Conservation (phyloP, 2,113 vertebrate species). For the Lamprotornis superbus region DNA sequence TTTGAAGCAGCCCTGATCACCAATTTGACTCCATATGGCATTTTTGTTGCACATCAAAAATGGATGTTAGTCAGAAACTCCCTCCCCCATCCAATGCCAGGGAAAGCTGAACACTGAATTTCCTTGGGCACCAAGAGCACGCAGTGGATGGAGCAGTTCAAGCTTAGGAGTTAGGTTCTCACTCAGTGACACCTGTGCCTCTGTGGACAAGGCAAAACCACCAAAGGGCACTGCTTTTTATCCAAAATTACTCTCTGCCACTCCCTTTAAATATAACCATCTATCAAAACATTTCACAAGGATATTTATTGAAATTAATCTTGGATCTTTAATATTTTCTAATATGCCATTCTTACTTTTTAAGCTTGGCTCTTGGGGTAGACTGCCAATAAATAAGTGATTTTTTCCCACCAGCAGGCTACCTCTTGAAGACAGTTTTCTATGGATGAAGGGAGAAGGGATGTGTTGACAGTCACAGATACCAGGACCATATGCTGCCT, state of each 20-base stretch:
- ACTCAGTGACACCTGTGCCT: background rate
- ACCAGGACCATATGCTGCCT: slow-evolving; percentile 62
- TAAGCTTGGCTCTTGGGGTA: slow-evolving; percentile 14
- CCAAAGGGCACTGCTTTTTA: background rate
- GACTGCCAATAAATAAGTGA: slow-evolving; percentile 44
- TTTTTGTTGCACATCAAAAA: slow-evolving; percentile 40
- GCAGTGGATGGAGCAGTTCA: background rate
- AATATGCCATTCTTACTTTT: slow-evolving; percentile 27
- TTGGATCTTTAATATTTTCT: background rate
- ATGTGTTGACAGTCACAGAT: slow-evolving; percentile 64
- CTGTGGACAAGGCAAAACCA: background rate
- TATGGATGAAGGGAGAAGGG: slow-evolving; percentile 48
- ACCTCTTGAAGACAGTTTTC: slow-evolving; percentile 42
- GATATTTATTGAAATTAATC: background rate
- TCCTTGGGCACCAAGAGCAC: background rate
- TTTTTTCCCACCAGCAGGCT: slow-evolving; percentile 37
- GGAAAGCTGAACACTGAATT: background rate
- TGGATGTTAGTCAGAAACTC: slow-evolving; percentile 29
- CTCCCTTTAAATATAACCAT: background rate
- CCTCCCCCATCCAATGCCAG: background rate
- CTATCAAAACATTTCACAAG: background rate
- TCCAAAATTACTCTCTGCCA: background rate
- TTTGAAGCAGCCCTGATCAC: slow-evolving; percentile 25
- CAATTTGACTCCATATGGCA: slow-evolving; percentile 43
- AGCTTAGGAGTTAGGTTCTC: background rate